phyloP scores from a whole-genome alignment of 2,888 invertebrate species.

The Protodeltote pygarga region DNA sequence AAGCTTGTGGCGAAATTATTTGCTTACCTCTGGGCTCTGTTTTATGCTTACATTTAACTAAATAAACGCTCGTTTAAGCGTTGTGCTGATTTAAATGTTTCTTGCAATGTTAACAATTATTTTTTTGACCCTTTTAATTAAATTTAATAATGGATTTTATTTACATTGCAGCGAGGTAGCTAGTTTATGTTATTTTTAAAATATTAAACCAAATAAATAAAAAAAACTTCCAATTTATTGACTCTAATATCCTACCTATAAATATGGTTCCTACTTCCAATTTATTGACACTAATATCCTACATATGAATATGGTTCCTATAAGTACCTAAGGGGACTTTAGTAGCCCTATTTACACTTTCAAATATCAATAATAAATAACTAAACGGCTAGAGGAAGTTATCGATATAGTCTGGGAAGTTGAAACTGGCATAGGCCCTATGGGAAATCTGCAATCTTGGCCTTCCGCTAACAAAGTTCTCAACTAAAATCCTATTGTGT shows the following conservation, averaged over 20 bases:
- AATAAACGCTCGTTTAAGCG: conserved; percentile 26
- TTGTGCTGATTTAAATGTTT: conserved; percentile 21
- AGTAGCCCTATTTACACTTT: conserved; percentile 32
- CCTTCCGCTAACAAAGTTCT: conserved; percentile 84
- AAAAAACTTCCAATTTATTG: too few species aligned
- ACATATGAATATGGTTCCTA: too few species aligned
- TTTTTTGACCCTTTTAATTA: neutral
- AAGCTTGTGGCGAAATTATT: conserved; percentile 40
- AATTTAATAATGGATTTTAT: too few species aligned
- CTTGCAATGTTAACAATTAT: neutral
- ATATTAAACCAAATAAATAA: too few species aligned
- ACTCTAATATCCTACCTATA: too few species aligned
- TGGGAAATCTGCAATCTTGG: conserved; percentile 86
- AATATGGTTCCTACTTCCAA: too few species aligned
- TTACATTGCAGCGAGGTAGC: too few species aligned
- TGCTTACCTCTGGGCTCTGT: conserved; percentile 29
- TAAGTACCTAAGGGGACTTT: neutral
- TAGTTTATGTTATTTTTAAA: neutral
- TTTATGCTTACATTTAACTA: conserved; percentile 38
- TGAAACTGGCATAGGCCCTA: conserved; percentile 80
- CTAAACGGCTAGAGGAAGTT: conserved; percentile 74
- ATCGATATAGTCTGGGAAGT: conserved; percentile 82
- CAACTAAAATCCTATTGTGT: conserved; percentile 85
- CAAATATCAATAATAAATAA: conserved; percentile 64
- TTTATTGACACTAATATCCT: too few species aligned